Evolutionary conservation across 1,140 invertebrate genomes (phyloP).

Genomic region (Chlorops oryzae): DNA sequence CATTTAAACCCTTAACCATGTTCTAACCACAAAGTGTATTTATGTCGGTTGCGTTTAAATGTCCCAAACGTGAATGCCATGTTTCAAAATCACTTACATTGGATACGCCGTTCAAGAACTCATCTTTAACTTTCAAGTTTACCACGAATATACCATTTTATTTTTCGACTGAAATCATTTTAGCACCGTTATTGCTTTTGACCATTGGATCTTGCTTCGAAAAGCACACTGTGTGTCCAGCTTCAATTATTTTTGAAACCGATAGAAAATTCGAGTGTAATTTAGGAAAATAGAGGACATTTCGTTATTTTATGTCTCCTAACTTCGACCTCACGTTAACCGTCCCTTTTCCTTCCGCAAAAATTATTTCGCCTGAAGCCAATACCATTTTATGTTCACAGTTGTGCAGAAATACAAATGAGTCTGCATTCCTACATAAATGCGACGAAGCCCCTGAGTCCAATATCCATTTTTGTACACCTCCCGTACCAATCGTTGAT

Average conservation of each 20-base stretch:
- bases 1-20: too few species aligned
- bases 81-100: too few species aligned
- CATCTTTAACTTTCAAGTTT: too few species aligned
- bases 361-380: slow-evolving; percentile 6
- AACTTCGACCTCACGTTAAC: too few species aligned
- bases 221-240: slow-evolving; percentile 4
- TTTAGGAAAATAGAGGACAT: slow-evolving; percentile 9
- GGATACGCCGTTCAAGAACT: too few species aligned
- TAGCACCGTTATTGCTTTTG: too few species aligned
- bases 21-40: too few species aligned
- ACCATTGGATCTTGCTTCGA: neutral
- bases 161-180: too few species aligned
- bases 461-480: slow-evolving; percentile 5
- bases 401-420: neutral
- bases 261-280: slow-evolving; percentile 12
- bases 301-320: too few species aligned
- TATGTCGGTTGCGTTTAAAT: too few species aligned
- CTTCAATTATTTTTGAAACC: slow-evolving; percentile 3
- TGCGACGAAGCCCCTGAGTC: slow-evolving; percentile 10
- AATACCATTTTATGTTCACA: slow-evolving; percentile 7
- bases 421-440: slow-evolving; percentile 2
- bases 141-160: too few species aligned
- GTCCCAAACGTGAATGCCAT: too few species aligned
- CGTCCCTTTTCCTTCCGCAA: slow-evolving; percentile 2
- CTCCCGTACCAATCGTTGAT: neutral